Evolutionary conservation across 2,797 vertebrate species (phyloP), one percentile per base, ranked within the genome.

Genomic region (Dendrocincla fuliginosa): DNA sequence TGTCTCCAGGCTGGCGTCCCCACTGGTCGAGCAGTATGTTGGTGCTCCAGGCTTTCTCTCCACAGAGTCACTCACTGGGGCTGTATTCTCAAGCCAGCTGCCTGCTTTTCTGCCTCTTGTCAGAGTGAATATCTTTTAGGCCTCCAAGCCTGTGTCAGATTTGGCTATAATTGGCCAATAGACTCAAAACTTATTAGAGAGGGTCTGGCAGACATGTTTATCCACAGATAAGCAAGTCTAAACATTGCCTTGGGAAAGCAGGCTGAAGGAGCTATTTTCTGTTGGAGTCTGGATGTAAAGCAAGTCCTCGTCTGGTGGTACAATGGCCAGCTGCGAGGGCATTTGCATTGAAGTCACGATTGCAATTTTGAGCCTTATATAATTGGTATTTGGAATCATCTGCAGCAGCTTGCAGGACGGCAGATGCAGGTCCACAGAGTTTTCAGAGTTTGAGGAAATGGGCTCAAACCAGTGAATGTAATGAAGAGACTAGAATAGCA

Each of bases 231-330:
- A 95, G 93, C 9, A 44, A 64, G 57, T 86, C 69, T 94, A 94
- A 97, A 91, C 69, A 76, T 76, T 93, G 93, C 83, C 87, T 93
- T 95, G 90, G 85, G 91, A 95, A 95, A 88, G n/a, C 0, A 79
- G 79, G 69, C 88, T 27, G 57, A 59, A 7, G 23, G 68, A 82
- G 27, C 41, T 59, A 1, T 61, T 68, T 88, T 90, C 79, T 82
- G 8, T 55, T 76, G 46, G 67, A 90, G 35, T 9, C 2, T 8
- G 49, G 35, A 70, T 37, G 53, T 57, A 46, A 25, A 92, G 52
- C 55, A 60, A 83, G 70, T 37, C 41, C n/a, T 76, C 6, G 1
- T 57, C n/a, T 88, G 32, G 42, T 32, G 73, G 39, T 37, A 33
- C 55, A 59, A 4, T 0, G 4, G 23, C 82, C 68, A 33, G 22